phyloP scores from a whole-genome alignment of 2,888 invertebrate species.

The Sminthurinus aureus region DNA sequence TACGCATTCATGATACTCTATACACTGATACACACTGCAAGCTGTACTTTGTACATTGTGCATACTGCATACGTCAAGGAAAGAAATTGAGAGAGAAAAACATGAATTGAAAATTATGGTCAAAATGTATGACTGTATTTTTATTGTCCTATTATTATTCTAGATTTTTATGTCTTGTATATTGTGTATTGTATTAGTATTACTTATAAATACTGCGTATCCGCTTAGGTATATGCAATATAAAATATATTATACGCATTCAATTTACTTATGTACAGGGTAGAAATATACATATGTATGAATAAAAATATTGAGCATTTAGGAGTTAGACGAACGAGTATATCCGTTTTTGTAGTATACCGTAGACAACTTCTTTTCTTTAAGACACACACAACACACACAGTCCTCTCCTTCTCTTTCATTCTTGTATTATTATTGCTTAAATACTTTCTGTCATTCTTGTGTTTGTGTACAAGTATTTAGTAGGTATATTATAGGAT shows the following conservation, averaged over 20 bases:
- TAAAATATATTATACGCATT: not conserved
- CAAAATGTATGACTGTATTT: not conserved
- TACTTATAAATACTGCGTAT: too few relatives aligned
- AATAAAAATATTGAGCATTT: too few relatives aligned
- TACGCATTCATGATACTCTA: not conserved
- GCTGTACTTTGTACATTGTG: not conserved
- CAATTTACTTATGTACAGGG: not conserved
- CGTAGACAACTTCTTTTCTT: too few relatives aligned
- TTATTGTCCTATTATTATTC: conserved; percentile 10
- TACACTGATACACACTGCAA: conserved; percentile 2
- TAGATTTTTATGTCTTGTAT: not conserved
- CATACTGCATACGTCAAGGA: not conserved
- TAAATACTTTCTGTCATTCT: too few relatives aligned
- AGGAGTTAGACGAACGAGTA: too few relatives aligned
- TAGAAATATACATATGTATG: not conserved
- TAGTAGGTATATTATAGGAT: too few relatives aligned
- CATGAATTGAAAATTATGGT: conserved; percentile 14
- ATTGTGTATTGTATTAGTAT: not conserved
- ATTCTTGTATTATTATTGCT: too few relatives aligned
- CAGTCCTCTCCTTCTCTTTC: too few relatives aligned
- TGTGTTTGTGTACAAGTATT: too few relatives aligned
- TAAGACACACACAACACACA: too few relatives aligned
- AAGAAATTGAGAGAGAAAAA: not conserved
- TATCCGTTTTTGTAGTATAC: too few relatives aligned
- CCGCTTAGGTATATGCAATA: too few relatives aligned